Conservation (phyloP, 2,888 invertebrate species). For the Lasioglossum leucozonium region DNA sequence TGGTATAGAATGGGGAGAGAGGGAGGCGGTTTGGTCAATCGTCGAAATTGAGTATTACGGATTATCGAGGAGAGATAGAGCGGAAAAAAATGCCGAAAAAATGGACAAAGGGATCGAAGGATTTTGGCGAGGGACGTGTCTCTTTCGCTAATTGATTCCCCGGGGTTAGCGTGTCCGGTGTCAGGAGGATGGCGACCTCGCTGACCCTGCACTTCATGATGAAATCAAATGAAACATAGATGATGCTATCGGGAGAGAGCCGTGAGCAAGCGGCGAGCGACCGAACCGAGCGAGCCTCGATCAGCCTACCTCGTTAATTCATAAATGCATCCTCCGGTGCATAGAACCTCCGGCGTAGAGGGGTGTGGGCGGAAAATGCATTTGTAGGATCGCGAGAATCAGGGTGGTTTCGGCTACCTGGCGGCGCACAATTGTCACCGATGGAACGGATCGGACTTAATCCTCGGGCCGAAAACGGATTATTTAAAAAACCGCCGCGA, state of each 20-base stretch:
- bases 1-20: conserved; percentile 69
- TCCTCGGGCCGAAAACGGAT: conserved; percentile 44
- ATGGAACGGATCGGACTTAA: conserved; percentile 30
- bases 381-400: conserved; percentile 63
- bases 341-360: conserved; percentile 22
- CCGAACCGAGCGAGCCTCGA: conserved; percentile 50
- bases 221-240: conserved; percentile 82
- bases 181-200: conserved; percentile 65
- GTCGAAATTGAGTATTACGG: conserved; percentile 83
- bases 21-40: conserved; percentile 80
- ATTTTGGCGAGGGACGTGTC: conserved; percentile 69
- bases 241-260: conserved; percentile 76
- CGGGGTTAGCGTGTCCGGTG: conserved; percentile 54
- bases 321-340: conserved; percentile 76
- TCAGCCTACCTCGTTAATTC: conserved; percentile 77
- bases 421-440: conserved; percentile 55
- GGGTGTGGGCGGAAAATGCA: conserved; percentile 70
- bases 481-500: conserved; percentile 46
- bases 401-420: conserved; percentile 33
- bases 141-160: conserved; percentile 75
- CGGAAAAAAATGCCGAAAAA: conserved; percentile 51
- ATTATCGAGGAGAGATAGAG: conserved; percentile 74
- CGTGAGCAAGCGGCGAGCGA: conserved; percentile 10
- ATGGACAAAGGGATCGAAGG: conserved; percentile 71
- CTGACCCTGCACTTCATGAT: conserved; percentile 73